Evolutionary conservation across 2,797 vertebrate genomes (phyloP), one percentile per base, ranked within the genome.

Genomic region (Brachyalestes nurse): DNA sequence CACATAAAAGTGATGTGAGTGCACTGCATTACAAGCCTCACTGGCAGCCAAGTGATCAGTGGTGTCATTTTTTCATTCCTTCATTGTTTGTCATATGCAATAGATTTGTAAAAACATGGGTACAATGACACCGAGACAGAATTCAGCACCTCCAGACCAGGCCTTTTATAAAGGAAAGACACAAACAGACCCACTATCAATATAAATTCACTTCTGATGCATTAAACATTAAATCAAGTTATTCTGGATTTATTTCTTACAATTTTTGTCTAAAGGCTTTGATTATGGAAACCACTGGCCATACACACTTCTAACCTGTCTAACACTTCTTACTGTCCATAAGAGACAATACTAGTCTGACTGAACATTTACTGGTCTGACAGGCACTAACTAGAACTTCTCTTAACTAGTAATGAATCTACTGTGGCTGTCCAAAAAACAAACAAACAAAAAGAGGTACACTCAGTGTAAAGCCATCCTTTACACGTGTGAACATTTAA

Each of bases 21-120:
- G 12, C 13, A 12, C 47, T 51, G 13, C 47, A 13, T 0, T 51
- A 3, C 47, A 51, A 51, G 12, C 47, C 47, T 51, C 47, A 51
- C 2, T 51, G 49, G 28, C 67, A 74, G 10, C 51, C 10, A 19
- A 45, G 25, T 70, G 62, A 80, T 60, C 38, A 66, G 60, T 38
- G 55, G 57, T 28, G 64, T 62, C 47, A 62, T 38, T 72, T 82
- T 82, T 67, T 19, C 51, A 72, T 14, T 80, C 70, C 25, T 21
- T 13, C 61, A 28, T 45, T 23, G 19, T 72, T 53, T 67, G 66
- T 57, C 51, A 49, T 19, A 57, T 12, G 25, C 28, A 6, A 42
- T 23, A 45, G 25, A 47, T n/a, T 45, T 55, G 2, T 23, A 7
- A 17, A 53, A 61, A 19, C 16, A 16, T 21, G 38, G 42, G 34